A percentile compares a stretch with the other conserved stretches of the same genome.
Conservation (phyloP, 2,888 invertebrate species). For the Gnatocerus cornutus region DNA sequence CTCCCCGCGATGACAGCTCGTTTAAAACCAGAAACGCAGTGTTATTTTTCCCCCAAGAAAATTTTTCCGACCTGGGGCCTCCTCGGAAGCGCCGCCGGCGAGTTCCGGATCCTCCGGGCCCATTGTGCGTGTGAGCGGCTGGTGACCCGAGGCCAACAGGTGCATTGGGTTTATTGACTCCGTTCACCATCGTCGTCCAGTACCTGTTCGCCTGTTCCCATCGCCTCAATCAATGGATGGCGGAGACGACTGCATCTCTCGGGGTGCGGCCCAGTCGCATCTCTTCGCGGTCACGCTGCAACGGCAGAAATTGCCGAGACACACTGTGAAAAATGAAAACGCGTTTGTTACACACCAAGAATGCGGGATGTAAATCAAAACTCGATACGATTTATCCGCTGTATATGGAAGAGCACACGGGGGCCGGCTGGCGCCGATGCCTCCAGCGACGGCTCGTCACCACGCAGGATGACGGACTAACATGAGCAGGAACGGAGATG, state of each 20-base stretch:
- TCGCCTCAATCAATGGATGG: conserved; percentile 58
- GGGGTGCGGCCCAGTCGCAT: conserved; percentile 54
- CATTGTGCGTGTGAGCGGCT: conserved; percentile 48
- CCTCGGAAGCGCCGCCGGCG: conserved; percentile 36
- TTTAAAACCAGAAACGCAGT: neutral
- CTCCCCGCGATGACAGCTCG: too few relatives aligned
- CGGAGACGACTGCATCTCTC: conserved; percentile 46
- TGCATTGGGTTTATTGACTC: conserved; percentile 72
- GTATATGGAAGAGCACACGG: conserved; percentile 67
- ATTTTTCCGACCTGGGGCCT: too few relatives aligned
- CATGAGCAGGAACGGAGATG: too few relatives aligned
- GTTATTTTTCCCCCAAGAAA: too few relatives aligned
- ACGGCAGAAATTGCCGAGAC: conserved; percentile 42
- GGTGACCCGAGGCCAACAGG: conserved; percentile 71
- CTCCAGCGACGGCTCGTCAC: conserved; percentile 50
- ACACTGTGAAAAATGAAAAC: conserved; percentile 68
- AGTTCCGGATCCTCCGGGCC: conserved; percentile 43
- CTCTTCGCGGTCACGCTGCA: conserved; percentile 48
- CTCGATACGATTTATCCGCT: conserved; percentile 70
- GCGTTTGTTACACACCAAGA: conserved; percentile 69
- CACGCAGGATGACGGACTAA: neutral
- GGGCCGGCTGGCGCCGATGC: conserved; percentile 65
- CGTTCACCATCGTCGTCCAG: conserved; percentile 52
- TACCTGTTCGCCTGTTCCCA: conserved; percentile 51
- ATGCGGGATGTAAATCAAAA: conserved; percentile 72